Conservation (phyloP, 2,113 vertebrate species). For the Chamaea fasciata region DNA sequence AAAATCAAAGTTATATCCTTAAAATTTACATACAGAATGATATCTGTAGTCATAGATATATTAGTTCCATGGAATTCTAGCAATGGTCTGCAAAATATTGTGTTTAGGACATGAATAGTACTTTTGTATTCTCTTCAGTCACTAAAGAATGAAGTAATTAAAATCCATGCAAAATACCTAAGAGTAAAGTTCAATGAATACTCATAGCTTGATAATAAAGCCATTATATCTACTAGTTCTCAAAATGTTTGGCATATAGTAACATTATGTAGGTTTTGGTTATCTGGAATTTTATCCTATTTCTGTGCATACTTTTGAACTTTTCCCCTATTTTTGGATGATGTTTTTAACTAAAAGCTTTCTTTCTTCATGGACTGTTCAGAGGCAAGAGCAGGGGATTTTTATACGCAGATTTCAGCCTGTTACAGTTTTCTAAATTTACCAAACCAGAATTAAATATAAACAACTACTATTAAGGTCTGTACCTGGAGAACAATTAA, state of each 20-base stretch:
- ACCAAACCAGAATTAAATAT: not conserved
- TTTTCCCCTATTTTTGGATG: not conserved
- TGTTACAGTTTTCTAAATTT: not conserved
- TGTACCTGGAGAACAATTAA: not conserved
- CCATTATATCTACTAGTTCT: not conserved
- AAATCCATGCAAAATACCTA: not conserved
- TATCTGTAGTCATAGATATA: not conserved
- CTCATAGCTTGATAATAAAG: not conserved
- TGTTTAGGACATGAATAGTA: not conserved
- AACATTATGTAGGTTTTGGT: not conserved
- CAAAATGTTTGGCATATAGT: not conserved
- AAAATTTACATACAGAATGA: not conserved
- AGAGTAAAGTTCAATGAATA: not conserved
- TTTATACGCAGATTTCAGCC: not conserved
- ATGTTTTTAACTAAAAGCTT: not conserved
- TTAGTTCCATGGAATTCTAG: not conserved
- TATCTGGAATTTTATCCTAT: not conserved
- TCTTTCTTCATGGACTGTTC: not conserved
- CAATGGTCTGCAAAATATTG: not conserved
- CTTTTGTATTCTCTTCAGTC: not conserved
- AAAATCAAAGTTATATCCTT: not conserved
- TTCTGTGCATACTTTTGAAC: not conserved
- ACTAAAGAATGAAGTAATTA: not conserved
- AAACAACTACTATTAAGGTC: not conserved
- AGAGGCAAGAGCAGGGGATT: not conserved